Evolutionary conservation across 2,113 vertebrate species (phyloP).

Genomic region (Pycnonotus jocosus): DNA sequence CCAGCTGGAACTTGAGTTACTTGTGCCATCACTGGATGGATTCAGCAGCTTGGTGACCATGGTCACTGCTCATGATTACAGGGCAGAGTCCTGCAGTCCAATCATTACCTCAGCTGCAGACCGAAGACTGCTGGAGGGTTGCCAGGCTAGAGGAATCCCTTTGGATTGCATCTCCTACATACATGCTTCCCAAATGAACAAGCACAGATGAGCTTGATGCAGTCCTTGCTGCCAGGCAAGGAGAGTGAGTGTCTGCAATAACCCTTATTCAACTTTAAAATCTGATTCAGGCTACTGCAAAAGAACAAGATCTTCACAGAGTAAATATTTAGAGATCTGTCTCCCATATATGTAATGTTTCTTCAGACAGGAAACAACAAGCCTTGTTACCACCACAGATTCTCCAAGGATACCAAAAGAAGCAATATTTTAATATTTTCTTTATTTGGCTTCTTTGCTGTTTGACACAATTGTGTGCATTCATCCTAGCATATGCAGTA

Average conservation of each 20-base stretch:
- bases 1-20: not conserved
- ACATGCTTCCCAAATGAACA: not conserved
- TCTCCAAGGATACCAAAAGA: not conserved
- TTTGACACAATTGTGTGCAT: not conserved
- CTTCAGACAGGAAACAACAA: not conserved
- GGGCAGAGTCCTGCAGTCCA: not conserved
- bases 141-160: not conserved
- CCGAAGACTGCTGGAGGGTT: not conserved
- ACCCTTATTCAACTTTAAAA: not conserved
- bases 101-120: not conserved
- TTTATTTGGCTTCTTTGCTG: not conserved
- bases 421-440: not conserved
- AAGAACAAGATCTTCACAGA: not conserved
- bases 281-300: not conserved
- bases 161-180: not conserved
- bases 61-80: not conserved
- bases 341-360: not conserved
- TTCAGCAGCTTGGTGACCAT: not conserved
- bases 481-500: not conserved
- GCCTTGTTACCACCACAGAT: not conserved
- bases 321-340: not conserved
- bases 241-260: not conserved
- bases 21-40: not conserved
- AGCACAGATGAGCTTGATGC: not conserved
- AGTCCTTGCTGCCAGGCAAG: not conserved